Conservation (phyloP, 2,888 invertebrate genomes). For the Hyposoter didymator region DNA sequence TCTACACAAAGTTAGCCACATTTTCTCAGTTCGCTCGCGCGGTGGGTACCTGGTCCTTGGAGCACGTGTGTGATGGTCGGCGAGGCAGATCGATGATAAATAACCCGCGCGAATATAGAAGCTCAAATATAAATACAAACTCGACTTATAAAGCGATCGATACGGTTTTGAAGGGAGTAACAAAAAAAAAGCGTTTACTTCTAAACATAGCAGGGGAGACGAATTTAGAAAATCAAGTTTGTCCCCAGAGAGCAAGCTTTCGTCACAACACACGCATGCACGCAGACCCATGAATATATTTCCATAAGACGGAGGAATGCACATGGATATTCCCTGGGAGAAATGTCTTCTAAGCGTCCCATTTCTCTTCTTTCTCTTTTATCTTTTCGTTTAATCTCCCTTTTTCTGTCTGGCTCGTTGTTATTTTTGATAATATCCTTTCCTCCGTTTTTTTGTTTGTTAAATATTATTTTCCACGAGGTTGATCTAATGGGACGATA, state of each 20-base stretch:
- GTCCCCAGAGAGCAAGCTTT: slow-evolving; percentile 35
- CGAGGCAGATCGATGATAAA: neutral
- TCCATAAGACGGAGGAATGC: slow-evolving; percentile 1
- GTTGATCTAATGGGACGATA: slow-evolving; percentile 6
- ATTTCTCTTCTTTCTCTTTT: slow-evolving; percentile 61
- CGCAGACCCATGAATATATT: neutral
- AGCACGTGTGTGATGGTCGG: neutral
- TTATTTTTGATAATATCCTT: slow-evolving; percentile 1
- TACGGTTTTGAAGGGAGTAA: slow-evolving; percentile 61
- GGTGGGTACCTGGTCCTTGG: neutral
- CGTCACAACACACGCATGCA: slow-evolving; percentile 14
- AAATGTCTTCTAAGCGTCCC: slow-evolving; percentile 19
- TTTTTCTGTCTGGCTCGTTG: neutral
- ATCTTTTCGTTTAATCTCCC: slow-evolving; percentile 26
- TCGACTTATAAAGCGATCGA: slow-evolving; percentile 47
- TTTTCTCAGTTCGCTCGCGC: neutral
- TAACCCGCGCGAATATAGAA: slow-evolving; percentile 1
- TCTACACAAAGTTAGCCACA: slow-evolving; percentile 5
- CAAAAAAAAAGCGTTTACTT: slow-evolving; percentile 73
- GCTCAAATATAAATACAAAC: neutral
- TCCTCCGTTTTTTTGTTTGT: neutral
- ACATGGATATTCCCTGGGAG: neutral
- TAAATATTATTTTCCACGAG: neutral
- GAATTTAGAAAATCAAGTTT: slow-evolving; percentile 79
- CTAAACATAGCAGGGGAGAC: slow-evolving; percentile 78